Evolutionary conservation across 2,888 invertebrate genomes (phyloP).

Genomic region (Harpalus rufipes): DNA sequence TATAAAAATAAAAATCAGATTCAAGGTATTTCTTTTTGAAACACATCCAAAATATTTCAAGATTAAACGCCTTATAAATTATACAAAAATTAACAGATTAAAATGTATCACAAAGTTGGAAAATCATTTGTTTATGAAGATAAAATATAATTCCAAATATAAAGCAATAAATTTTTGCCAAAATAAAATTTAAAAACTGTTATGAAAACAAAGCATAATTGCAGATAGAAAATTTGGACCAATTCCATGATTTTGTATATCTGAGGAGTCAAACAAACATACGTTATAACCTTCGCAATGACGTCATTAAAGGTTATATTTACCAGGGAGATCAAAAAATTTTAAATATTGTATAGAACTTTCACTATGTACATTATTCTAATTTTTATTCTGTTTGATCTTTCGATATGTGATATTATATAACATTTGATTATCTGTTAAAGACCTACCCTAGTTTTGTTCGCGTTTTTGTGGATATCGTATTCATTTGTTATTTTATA

Average conservation of each 20-base stretch:
- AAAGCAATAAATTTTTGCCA: conserved; percentile 29
- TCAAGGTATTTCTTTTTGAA: conserved; percentile 18
- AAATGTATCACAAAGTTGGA: conserved; percentile 3
- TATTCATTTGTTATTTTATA: no score
- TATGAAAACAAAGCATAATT: conserved; percentile 16
- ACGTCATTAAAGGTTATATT: conserved; percentile 48
- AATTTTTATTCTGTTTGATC: neutral
- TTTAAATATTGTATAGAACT: neutral
- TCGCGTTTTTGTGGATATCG: no score
- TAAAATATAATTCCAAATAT: conserved; percentile 18
- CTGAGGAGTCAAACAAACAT: conserved; percentile 25
- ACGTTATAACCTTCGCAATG: conserved; percentile 50
- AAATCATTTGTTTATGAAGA: conserved; percentile 21
- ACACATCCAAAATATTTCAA: conserved; percentile 28
- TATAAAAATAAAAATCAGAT: conserved; percentile 15
- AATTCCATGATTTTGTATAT: conserved; percentile 37
- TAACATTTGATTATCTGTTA: no score
- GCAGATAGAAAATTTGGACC: conserved; percentile 32
- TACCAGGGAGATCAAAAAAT: neutral
- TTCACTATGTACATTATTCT: neutral
- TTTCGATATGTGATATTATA: neutral
- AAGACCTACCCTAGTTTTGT: no score
- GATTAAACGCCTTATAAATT: conserved; percentile 9
- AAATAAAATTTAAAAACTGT: conserved; percentile 18
- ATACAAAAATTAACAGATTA: neutral